Conservation (phyloP, 2,113 vertebrate species). For the Aix galericulata region DNA sequence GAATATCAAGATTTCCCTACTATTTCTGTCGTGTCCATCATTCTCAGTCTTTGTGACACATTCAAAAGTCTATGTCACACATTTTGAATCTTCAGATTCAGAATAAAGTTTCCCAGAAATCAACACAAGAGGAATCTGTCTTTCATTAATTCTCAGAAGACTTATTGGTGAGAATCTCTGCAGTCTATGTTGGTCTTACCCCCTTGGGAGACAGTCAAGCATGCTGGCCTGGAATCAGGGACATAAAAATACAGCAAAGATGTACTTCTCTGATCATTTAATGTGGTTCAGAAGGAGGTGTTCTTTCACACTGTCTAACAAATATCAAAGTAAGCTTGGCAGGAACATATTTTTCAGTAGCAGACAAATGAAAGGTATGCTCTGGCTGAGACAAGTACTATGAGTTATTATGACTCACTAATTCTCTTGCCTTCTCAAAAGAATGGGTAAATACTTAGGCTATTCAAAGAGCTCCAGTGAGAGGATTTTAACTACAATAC, state of each 20-base stretch:
- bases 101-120: neutral
- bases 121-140: neutral
- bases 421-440: neutral
- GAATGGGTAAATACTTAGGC: neutral
- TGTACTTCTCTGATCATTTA: neutral
- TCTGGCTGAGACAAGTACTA: neutral
- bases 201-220: neutral
- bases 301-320: slow-evolving; percentile 11
- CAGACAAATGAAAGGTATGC: neutral
- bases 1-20: neutral
- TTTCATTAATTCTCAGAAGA: neutral
- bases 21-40: neutral
- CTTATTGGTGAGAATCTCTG: neutral
- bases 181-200: neutral
- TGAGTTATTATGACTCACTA: neutral
- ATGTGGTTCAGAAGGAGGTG: neutral
- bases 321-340: slow-evolving; percentile 35
- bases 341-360: slow-evolving; percentile 3
- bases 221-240: neutral
- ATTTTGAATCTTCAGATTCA: neutral
- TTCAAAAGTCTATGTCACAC: neutral
- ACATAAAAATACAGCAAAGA: neutral
- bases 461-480: neutral
- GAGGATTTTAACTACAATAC: neutral
- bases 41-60: neutral